Evolutionary conservation across 1,140 invertebrate species (phyloP).

Genomic region (Bombus confusus): DNA sequence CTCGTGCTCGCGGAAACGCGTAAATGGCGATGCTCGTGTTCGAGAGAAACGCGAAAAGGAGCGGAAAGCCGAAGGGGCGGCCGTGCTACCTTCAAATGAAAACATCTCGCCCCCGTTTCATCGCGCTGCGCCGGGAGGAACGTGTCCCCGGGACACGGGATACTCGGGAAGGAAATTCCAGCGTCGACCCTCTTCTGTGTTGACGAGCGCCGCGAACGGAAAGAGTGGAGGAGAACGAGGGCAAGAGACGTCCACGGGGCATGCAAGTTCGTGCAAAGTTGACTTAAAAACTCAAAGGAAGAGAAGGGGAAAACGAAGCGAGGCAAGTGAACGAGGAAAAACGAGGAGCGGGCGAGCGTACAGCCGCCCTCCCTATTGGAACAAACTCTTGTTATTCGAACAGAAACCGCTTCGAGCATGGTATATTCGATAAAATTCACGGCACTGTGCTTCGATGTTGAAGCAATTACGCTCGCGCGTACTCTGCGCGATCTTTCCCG

Average conservation of each 20-base stretch:
- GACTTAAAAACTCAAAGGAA: constrained; percentile 61
- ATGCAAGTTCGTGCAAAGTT: constrained; percentile 58
- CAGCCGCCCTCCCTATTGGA: constrained; percentile 2
- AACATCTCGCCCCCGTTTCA: constrained; percentile 40
- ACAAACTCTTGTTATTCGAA: constrained; percentile 42
- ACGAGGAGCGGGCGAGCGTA: neutral
- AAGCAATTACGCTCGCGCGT: constrained; percentile 16
- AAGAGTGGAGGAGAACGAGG: constrained; percentile 19
- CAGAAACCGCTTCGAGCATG: constrained; percentile 26
- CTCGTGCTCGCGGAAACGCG: constrained; percentile 44
- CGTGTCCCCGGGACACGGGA: constrained; percentile 31
- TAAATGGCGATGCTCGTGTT: constrained; percentile 26
- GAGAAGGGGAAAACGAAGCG: constrained; percentile 1
- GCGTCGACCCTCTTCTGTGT: neutral
- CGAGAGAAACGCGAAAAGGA: neutral
- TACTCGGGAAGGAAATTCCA: constrained; percentile 35
- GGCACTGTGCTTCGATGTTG: neutral
- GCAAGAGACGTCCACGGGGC: constrained; percentile 40
- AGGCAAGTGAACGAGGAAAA: constrained; percentile 23
- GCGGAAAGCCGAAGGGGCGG: neutral
- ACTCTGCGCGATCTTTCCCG: neutral
- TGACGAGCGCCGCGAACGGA: neutral
- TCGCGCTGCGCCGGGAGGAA: neutral
- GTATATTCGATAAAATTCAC: constrained; percentile 39
- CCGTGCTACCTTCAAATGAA: constrained; percentile 51